Evolutionary conservation across 2,113 vertebrate species (phyloP).

Genomic region (Ahaetulla prasina): DNA sequence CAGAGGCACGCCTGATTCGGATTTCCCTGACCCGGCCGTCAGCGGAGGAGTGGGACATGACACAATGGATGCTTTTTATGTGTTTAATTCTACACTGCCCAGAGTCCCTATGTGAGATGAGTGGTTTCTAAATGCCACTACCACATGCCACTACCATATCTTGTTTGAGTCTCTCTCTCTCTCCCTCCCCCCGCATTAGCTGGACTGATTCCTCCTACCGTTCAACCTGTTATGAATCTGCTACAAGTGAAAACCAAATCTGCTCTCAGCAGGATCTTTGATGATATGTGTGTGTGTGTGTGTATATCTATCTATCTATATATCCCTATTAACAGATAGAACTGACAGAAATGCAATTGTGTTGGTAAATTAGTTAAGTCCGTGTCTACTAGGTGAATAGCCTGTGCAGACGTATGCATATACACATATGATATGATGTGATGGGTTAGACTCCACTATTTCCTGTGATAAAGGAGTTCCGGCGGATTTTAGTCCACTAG

Average conservation of each 20-base stretch:
- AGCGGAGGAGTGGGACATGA: too few species aligned
- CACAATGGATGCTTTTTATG: neutral
- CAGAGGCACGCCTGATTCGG: too few species aligned
- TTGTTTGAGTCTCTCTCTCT: neutral
- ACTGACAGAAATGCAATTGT: neutral
- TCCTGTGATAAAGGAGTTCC: too few species aligned
- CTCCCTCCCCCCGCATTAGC: neutral
- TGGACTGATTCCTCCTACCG: neutral
- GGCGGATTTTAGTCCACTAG: too few species aligned
- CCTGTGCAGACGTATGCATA: neutral
- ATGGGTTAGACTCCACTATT: neutral
- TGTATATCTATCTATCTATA: neutral
- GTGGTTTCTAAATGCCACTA: neutral
- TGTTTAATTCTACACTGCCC: neutral
- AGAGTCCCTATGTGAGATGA: neutral
- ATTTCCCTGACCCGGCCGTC: too few species aligned
- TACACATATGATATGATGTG: neutral
- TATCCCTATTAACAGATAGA: neutral
- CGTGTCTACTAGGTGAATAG: neutral
- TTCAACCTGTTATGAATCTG: neutral
- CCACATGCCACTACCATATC: neutral
- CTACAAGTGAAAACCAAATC: neutral
- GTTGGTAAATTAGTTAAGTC: neutral
- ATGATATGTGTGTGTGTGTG: too few species aligned
- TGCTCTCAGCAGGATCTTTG: neutral